These are phyloP conservation scores for Hippoglossus stenolepis DNA, from an alignment of 2,113 vertebrate genomes.

Conservation along the genomic window DNA sequence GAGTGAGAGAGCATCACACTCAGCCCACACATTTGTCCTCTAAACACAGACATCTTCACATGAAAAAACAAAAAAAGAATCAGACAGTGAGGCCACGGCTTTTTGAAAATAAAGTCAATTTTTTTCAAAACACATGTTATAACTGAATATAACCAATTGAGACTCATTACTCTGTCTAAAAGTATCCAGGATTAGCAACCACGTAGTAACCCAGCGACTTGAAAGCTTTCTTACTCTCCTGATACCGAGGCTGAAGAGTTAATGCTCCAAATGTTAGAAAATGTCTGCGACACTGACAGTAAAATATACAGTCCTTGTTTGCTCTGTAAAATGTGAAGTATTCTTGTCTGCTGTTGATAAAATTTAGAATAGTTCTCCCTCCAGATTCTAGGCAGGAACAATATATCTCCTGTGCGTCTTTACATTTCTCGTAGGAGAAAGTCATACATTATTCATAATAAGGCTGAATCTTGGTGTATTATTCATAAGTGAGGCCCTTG, in stretches of 20 bases:
- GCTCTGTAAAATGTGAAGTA: neutral
- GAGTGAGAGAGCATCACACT: constrained; percentile 79
- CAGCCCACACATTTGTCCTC: constrained; percentile 78
- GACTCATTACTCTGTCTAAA: neutral
- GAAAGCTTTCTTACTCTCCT: too few species aligned
- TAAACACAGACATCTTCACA: constrained; percentile 68
- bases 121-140: neutral
- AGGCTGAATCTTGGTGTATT: constrained; percentile 30
- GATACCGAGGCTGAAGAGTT: neutral
- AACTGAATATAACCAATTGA: neutral
- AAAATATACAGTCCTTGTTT: neutral
- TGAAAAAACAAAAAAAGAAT: constrained; percentile 16
- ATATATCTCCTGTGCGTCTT: neutral
- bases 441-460: constrained; percentile 38
- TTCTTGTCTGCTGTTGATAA: neutral
- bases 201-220: too few species aligned
- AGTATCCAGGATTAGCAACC: neutral
- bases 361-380: neutral
- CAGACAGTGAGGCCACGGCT: constrained; percentile 1
- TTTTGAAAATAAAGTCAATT: constrained; percentile 22
- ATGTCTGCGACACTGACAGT: neutral
- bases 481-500: constrained; percentile 18
- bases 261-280: neutral
- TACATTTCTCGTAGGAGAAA: constrained; percentile 26
- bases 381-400: neutral